Evolutionary conservation across 2,797 vertebrate genomes (phyloP).

Genomic region (Sebastes melanostomus): DNA sequence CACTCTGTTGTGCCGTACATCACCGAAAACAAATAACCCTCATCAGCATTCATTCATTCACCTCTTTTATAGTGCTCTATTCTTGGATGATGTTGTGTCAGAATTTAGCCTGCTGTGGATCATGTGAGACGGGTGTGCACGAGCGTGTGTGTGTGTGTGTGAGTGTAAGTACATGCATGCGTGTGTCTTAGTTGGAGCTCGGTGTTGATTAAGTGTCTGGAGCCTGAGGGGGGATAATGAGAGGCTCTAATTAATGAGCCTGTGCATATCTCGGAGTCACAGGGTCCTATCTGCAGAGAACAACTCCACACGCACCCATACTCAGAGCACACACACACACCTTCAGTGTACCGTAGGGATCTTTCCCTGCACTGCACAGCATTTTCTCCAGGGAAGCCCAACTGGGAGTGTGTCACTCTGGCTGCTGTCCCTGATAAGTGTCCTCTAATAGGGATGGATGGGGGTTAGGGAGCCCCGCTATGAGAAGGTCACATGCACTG

Average conservation of each 20-base stretch:
- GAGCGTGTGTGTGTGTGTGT: not conserved
- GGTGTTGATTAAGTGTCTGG: conserved; percentile 82
- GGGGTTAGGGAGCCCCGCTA: conserved; percentile 61
- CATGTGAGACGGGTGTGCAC: conserved; percentile 35
- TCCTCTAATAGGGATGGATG: conserved; percentile 80
- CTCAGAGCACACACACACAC: conserved; percentile 34
- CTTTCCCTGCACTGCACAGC: conserved; percentile 47
- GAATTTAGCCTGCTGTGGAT: conserved; percentile 46
- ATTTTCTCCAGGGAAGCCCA: conserved; percentile 71
- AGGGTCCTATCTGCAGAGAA: conserved; percentile 77
- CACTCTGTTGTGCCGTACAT: conserved; percentile 69
- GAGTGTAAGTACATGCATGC: conserved; percentile 23
- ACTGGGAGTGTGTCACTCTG: conserved; percentile 71
- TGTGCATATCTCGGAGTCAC: conserved; percentile 80
- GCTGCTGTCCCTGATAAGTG: conserved; percentile 72
- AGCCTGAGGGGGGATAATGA: conserved; percentile 81
- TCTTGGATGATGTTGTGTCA: conserved; percentile 72
- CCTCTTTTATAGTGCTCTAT: conserved; percentile 55
- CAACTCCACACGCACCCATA: conserved; percentile 35
- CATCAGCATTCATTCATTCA: conserved; percentile 75
- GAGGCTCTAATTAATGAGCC: conserved; percentile 84
- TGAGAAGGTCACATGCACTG: conserved; percentile 72
- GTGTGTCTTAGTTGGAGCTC: conserved; percentile 72
- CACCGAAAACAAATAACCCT: conserved; percentile 77
- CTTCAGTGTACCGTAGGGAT: conserved; percentile 56